Evolutionary conservation across 2,888 invertebrate species (phyloP).

Genomic region (Plusia festucae): DNA sequence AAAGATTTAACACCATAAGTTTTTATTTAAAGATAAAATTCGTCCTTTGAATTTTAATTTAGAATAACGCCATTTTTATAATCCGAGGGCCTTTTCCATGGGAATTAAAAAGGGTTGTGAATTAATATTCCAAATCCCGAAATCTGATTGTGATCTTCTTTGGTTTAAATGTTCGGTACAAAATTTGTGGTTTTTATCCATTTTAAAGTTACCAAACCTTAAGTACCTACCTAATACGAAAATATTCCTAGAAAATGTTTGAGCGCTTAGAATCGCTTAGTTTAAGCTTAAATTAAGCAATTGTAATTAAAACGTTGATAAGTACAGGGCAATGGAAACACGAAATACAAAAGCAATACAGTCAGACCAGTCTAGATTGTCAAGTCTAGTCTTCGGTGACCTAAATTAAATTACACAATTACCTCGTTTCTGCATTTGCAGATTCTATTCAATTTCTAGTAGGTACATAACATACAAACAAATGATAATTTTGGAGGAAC

Average conservation of each 20-base stretch:
- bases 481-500: conserved; percentile 60
- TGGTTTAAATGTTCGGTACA: conserved; percentile 17
- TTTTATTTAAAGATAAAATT: conserved; percentile 11
- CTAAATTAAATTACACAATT: conserved; percentile 71
- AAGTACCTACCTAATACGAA: no score
- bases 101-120: conserved; percentile 44
- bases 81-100: conserved; percentile 31
- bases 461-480: conserved; percentile 61
- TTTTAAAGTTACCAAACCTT: not conserved
- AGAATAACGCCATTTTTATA: conserved; percentile 28
- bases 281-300: conserved; percentile 8
- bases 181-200: not conserved
- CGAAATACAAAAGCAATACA: conserved; percentile 38
- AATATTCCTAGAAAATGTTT: not conserved
- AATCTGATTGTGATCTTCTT: conserved; percentile 32
- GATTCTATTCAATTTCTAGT: conserved; percentile 53
- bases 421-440: conserved; percentile 58
- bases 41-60: conserved; percentile 35
- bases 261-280: not conserved
- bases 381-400: conserved; percentile 60
- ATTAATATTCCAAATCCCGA: conserved; percentile 37
- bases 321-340: conserved; percentile 25
- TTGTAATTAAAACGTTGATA: conserved; percentile 34
- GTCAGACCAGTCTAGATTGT: conserved; percentile 52
- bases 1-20: conserved; percentile 7